These are phyloP conservation scores for Urophycis tenuis DNA, from an alignment of 2,797 vertebrate species.

Conservation along the genomic window DNA sequence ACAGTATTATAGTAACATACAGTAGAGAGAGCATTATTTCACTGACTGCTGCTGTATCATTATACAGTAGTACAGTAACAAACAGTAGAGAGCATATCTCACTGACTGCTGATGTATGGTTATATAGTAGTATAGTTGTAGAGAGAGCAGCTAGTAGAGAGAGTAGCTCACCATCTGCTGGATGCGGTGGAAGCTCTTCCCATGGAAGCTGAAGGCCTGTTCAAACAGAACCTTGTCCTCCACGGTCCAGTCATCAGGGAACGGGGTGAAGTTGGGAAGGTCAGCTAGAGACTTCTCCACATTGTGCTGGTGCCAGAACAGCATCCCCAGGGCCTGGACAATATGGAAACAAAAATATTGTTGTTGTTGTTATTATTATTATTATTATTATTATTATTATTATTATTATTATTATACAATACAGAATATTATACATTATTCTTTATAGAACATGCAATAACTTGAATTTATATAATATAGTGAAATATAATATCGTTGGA, in stretches of 20 bases:
- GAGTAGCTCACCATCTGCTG: conserved; percentile 87
- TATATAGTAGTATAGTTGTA: background rate
- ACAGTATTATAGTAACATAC: background rate
- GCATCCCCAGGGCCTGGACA: conserved; percentile 90
- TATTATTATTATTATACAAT: no score
- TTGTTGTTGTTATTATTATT: no score
- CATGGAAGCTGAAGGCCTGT: conserved; percentile 97
- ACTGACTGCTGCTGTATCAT: background rate
- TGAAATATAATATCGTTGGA: no score
- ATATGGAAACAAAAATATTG: background rate
- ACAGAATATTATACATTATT: no score
- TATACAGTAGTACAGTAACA: background rate
- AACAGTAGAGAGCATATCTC: background rate
- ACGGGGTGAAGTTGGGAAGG: conserved; percentile 96
- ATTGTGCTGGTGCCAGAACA: conserved; percentile 99
- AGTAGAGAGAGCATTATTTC: no score
- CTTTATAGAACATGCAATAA: no score
- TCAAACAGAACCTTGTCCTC: conserved; percentile 98
- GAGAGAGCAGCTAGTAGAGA: background rate
- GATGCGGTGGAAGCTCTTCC: conserved; percentile 98
- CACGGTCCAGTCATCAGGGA: conserved; percentile 98
- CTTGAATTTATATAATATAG: no score
- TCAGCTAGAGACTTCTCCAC: conserved; percentile 96
- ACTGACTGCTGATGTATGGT: background rate
- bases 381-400: no score